Evolutionary conservation across 1,140 invertebrate species (phyloP), one percentile per base, ranked within the genome.

Genomic region (Neoseiulus cucumeris): DNA sequence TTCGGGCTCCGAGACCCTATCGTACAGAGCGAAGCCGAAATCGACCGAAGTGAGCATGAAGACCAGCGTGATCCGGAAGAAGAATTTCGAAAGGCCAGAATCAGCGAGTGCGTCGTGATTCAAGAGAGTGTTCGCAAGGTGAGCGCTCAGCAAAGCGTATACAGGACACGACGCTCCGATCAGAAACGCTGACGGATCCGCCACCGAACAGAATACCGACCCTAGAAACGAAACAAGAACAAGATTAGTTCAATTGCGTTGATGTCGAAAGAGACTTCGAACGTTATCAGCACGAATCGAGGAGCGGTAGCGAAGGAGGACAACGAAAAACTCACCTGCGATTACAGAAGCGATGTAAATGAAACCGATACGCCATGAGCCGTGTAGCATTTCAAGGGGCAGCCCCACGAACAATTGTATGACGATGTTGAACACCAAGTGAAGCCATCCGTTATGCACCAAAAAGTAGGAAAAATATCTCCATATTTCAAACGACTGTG

Each of bases 341-440:
- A 93, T 76, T 28, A 96, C 91, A 51, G 91, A 91, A 6, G 91
- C 87, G 78, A 91, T 84, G 77, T 97, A 97, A 65, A 96, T 88
- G 66, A 87, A 83, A 22, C 84, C 87, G 71, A 93, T 91, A 69
- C 91, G 81, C 59, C 84, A 79, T 28, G 87, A 89, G 5, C 90
- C 91, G 75, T 95, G 91, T n/a, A 94, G 89, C 91, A 96, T 95
- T 79, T 96, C 92, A 70, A 96, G 75, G 0, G 91, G 91, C 68
- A 94, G 80, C 44, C 92, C 92, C 68, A 95, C 87, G 67, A 88
- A 76, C 68, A 91, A 77, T 78, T 96, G 91, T 29, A 96, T 88
- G 29, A 89, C 82, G 69, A 95, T 82, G 79, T 96, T 96, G 80
- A 96, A 95, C 28, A 90, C 82, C 69, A 96, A 80, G 78, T 95